phyloP scores from a whole-genome alignment of 2,113 vertebrate genomes.

The Narcine bancroftii region DNA sequence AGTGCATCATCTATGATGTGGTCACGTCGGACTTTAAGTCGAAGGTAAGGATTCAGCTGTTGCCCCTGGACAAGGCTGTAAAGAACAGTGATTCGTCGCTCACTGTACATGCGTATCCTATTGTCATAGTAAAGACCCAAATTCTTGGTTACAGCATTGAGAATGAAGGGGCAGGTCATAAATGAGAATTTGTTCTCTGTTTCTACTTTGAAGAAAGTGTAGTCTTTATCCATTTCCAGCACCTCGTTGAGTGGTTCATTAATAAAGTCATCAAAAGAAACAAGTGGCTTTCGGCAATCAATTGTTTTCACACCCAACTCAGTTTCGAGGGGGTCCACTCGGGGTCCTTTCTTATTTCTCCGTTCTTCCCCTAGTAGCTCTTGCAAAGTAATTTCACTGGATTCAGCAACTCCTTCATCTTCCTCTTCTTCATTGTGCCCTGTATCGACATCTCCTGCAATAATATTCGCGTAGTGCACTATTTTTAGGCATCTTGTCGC shows the following conservation, averaged over 20 bases:
- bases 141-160: constrained; percentile 92
- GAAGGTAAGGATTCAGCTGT: constrained; percentile 84
- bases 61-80: constrained; percentile 95
- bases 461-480: constrained; percentile 90
- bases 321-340: constrained; percentile 81
- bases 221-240: constrained; percentile 98
- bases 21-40: constrained; percentile 90
- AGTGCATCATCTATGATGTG: constrained; percentile 97
- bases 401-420: constrained; percentile 76
- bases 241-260: constrained; percentile 95
- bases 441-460: constrained; percentile 79
- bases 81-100: constrained; percentile 89
- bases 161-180: constrained; percentile 95
- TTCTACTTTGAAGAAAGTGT: constrained; percentile 97
- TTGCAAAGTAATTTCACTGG: constrained; percentile 83
- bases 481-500: constrained; percentile 95
- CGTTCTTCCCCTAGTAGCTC: constrained; percentile 91
- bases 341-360: constrained; percentile 84
- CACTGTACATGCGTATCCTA: constrained; percentile 97
- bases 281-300: constrained; percentile 80
- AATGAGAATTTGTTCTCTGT: constrained; percentile 97
- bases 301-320: constrained; percentile 82
- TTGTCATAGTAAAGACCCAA: constrained; percentile 97
- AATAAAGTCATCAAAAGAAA: constrained; percentile 89
- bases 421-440: constrained; percentile 91